phyloP scores from a whole-genome alignment of 1,140 invertebrate species.

The Phthorimaea operculella region DNA sequence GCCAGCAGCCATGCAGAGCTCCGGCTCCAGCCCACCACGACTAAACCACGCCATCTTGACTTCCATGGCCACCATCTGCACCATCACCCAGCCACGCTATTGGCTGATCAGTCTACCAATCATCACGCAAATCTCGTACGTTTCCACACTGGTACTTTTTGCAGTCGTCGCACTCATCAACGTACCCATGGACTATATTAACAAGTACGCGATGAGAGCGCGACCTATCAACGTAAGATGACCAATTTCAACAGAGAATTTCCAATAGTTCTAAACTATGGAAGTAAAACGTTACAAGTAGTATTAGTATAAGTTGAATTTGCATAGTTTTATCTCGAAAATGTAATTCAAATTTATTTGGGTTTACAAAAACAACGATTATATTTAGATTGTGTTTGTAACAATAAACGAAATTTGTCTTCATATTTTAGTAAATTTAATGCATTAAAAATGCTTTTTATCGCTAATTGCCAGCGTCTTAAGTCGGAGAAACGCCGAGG shows the following conservation, averaged over 20 bases:
- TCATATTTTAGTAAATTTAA: not conserved
- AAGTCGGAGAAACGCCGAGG: not conserved
- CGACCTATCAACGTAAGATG: conserved; percentile 16
- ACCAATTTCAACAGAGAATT: conserved; percentile 17
- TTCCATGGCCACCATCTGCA: conserved; percentile 26
- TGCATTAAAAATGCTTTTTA: not conserved
- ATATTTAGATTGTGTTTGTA: not conserved
- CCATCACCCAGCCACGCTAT: conserved; percentile 22
- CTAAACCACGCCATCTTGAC: conserved; percentile 37
- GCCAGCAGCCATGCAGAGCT: conserved; percentile 80
- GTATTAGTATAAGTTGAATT: conserved; percentile 3
- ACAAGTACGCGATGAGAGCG: not conserved
- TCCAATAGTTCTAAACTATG: conserved; percentile 8
- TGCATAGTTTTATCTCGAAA: not conserved
- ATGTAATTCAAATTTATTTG: not conserved
- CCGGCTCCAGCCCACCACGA: conserved; percentile 62
- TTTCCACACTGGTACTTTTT: conserved; percentile 9
- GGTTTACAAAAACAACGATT: conserved; percentile 28
- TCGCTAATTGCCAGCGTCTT: not conserved
- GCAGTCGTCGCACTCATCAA: conserved; percentile 13
- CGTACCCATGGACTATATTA: conserved; percentile 11
- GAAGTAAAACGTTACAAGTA: not conserved
- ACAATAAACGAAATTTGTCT: not conserved
- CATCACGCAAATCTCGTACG: conserved; percentile 16
- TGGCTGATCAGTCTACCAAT: conserved; percentile 18